Conservation (phyloP, 2,888 invertebrate species). For the Temnothorax rugatulus region DNA sequence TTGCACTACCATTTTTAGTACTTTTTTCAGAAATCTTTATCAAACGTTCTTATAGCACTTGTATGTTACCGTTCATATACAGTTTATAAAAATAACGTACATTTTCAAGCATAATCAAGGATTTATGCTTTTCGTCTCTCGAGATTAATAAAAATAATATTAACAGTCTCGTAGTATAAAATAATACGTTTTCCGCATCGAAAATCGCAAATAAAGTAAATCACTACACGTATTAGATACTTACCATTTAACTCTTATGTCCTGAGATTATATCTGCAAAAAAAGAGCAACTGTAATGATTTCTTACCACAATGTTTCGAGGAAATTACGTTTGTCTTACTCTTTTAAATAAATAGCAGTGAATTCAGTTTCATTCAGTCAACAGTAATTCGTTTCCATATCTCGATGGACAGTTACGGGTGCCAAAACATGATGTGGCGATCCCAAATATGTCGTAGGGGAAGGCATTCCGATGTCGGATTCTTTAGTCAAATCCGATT, state of each 20-base stretch:
- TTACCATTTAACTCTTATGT: not conserved
- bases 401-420: conserved; percentile 96
- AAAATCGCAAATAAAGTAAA: conserved; percentile 11
- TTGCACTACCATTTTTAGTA: not conserved
- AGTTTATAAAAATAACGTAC: conserved; percentile 4
- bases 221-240: not conserved
- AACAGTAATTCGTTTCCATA: conserved; percentile 92
- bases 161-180: not conserved
- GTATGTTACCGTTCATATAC: not conserved
- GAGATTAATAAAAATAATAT: not conserved
- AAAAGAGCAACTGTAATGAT: not conserved
- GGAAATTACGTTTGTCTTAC: not conserved
- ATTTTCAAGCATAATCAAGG: conserved; percentile 6
- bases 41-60: conserved; percentile 21
- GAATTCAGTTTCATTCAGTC: conserved; percentile 44
- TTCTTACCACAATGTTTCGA: conserved; percentile 3
- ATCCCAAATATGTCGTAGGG: conserved; percentile 87
- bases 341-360: conserved; percentile 32
- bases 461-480: conserved; percentile 85
- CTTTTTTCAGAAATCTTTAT: not conserved
- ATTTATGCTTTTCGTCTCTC: not conserved
- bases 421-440: conserved; percentile 90
- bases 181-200: not conserved
- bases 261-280: not conserved
- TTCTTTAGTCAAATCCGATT: conserved; percentile 75